Percentiles rank a stretch among this genome's conserved stretches.
These are phyloP conservation scores for Manis crassicaudata DNA, from an alignment of 2,797 vertebrate genomes.

Conservation along the genomic window DNA sequence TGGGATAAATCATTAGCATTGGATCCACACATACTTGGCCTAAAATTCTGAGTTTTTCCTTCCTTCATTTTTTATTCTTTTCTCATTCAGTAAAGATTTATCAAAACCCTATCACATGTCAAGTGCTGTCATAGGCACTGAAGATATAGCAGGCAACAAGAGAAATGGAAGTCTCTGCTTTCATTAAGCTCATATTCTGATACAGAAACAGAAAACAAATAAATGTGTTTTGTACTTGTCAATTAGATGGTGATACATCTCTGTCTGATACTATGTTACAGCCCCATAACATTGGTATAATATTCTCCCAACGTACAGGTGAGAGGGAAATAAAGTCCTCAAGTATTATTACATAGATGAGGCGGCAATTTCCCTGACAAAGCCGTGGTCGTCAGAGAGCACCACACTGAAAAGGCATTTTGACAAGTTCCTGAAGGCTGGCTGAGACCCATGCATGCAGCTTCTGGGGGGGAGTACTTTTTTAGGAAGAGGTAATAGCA, in stretches of 20 bases:
- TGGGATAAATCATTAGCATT: not conserved
- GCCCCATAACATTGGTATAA: not conserved
- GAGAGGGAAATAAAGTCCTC: not conserved
- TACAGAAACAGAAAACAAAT: not conserved
- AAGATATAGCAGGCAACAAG: not conserved
- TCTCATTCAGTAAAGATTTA: not conserved
- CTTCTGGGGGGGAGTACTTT: not conserved
- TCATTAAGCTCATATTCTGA: not conserved
- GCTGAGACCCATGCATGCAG: not conserved
- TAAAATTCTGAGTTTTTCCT: not conserved
- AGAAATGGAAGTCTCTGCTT: not conserved
- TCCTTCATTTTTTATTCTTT: not conserved
- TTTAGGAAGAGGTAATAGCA: not conserved
- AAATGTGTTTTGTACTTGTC: not conserved
- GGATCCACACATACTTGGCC: not conserved
- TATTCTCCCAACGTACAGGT: not conserved
- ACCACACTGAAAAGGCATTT: not conserved
- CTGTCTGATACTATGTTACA: not conserved
- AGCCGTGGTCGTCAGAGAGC: not conserved
- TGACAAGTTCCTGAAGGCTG: not conserved
- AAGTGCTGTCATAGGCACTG: not conserved
- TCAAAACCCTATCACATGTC: not conserved
- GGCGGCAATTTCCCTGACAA: not conserved
- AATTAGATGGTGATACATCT: not conserved
- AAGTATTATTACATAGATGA: not conserved